phyloP scores from a whole-genome alignment of 2,113 vertebrate species.

The Panurus biarmicus region DNA sequence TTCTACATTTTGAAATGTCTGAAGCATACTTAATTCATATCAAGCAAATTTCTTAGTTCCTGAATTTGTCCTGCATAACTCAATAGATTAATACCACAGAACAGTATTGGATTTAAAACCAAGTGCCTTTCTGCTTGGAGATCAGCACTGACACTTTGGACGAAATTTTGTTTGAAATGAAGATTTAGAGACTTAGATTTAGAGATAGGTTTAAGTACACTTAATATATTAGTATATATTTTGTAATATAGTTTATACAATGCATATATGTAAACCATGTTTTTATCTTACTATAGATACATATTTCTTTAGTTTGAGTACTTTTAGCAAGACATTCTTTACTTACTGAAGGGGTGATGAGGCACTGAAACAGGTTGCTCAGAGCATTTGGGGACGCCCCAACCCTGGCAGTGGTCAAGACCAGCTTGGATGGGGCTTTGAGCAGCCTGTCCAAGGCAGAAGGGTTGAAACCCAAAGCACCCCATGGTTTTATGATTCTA shows the following conservation, averaged over 20 bases:
- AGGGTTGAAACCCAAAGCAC: neutral
- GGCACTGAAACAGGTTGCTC: neutral
- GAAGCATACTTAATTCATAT: neutral
- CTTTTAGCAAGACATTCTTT: neutral
- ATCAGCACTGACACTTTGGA: neutral
- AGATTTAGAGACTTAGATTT: neutral
- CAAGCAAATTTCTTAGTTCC: neutral
- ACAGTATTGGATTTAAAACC: neutral
- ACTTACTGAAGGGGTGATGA: neutral
- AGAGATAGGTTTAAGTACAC: neutral
- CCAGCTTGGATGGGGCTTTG: neutral
- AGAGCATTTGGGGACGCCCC: neutral
- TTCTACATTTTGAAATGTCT: neutral
- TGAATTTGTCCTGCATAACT: neutral
- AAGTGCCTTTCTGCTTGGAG: neutral
- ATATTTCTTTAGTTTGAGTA: neutral
- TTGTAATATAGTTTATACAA: neutral
- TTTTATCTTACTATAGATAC: neutral
- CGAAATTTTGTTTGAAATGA: neutral
- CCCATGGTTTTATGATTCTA: neutral
- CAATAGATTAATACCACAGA: neutral
- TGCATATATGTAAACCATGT: neutral
- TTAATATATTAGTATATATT: neutral
- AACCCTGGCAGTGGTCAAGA: neutral
- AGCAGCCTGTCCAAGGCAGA: neutral